Evolutionary conservation across 37 sponge, comb jelly and placozoan species (phyloP).

Genomic region (Crambe crambe): DNA sequence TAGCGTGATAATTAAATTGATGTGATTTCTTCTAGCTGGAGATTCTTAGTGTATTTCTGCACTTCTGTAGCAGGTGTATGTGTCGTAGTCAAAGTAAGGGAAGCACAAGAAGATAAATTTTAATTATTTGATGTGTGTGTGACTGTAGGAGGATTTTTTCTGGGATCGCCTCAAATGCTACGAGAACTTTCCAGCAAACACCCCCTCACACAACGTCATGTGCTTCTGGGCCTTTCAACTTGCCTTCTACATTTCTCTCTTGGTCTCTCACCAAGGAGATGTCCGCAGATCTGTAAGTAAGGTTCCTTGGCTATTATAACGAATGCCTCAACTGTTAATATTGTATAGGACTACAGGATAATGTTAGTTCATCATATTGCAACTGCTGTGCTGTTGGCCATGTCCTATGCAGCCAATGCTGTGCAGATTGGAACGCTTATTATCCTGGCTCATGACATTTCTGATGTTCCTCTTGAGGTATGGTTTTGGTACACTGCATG

Average conservation of each 20-base stretch:
- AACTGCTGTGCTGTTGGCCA: constrained; percentile 15
- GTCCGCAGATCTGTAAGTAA: constrained; percentile 23
- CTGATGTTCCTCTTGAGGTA: constrained; percentile 63
- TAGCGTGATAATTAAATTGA: not conserved
- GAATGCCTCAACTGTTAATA: not conserved
- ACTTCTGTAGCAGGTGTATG: constrained; percentile 5
- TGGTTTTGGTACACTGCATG: too few relatives aligned
- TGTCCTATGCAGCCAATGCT: constrained; percentile 21
- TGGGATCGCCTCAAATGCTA: constrained; percentile 13
- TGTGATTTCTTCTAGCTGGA: constrained; percentile 14
- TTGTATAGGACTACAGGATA: constrained; percentile 14
- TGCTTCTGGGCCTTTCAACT: constrained; percentile 30
- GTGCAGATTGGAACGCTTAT: constrained; percentile 45
- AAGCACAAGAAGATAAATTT: not conserved
- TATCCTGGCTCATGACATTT: constrained; percentile 43
- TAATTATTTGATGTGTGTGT: not conserved
- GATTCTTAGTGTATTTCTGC: constrained; percentile 1
- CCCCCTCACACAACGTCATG: constrained; percentile 13
- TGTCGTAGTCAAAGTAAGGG: constrained; percentile 1
- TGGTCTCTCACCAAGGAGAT: constrained; percentile 8
- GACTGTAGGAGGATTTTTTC: constrained; percentile 23
- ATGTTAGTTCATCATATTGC: constrained; percentile 15
- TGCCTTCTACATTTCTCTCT: constrained; percentile 26
- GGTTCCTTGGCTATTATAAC: too few relatives aligned
- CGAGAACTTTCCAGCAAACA: not conserved